These are phyloP conservation scores for Drosophila basisetae DNA, from an alignment of 2,888 invertebrate genomes.

Conservation along the genomic window DNA sequence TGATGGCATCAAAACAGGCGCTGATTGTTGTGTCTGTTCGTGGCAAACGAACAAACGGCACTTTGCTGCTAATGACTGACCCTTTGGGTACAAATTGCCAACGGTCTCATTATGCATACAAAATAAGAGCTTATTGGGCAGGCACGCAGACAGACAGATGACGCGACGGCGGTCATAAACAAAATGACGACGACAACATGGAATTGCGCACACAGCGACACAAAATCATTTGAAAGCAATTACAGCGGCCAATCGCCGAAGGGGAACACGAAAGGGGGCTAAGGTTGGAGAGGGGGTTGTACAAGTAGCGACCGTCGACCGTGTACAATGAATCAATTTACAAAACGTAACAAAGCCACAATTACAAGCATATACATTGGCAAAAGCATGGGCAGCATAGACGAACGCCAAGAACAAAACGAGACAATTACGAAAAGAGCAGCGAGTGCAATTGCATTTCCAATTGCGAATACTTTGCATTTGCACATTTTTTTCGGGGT, in stretches of 20 bases:
- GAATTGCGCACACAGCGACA: conserved; percentile 75
- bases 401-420: conserved; percentile 67
- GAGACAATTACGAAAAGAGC: conserved; percentile 80
- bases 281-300: not conserved
- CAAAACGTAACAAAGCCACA: conserved; percentile 80
- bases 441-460: conserved; percentile 76
- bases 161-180: conserved; percentile 36
- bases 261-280: conserved; percentile 1
- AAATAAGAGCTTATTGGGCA: conserved; percentile 69
- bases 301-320: conserved; percentile 45
- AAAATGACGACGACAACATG: conserved; percentile 69
- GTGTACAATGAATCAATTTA: conserved; percentile 80
- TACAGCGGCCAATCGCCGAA: conserved; percentile 52
- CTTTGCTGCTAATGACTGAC: conserved; percentile 63
- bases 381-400: conserved; percentile 18
- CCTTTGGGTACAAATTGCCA: conserved; percentile 64
- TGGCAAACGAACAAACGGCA: conserved; percentile 15
- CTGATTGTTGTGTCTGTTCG: not conserved
- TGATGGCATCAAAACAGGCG: not conserved
- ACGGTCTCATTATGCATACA: conserved; percentile 73
- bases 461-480: conserved; percentile 49
- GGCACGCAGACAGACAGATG: conserved; percentile 27
- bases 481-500: conserved; percentile 32
- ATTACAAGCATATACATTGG: conserved; percentile 61
- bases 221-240: conserved; percentile 80